Evolutionary conservation across 1,140 invertebrate species (phyloP).

Genomic region (roundworm (Caenorhabditis elegans)): WBcel235 BX284603.4:9868501-9869000

Average conservation of each 20-base stretch:
- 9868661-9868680: background rate
- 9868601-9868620: background rate
- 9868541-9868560: background rate
- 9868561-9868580: background rate
- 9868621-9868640: background rate
- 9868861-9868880: constrained; percentile 3
- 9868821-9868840: constrained; percentile 8
- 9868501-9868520: no score
- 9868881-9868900: background rate
- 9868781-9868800: constrained; percentile 7
- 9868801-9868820: constrained; percentile 17
- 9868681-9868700: background rate
- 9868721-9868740: background rate
- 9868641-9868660: background rate
- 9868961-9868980: background rate
- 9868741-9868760: background rate
- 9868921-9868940: no score
- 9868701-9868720: background rate
- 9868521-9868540: background rate
- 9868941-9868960: no score
- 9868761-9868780: constrained; percentile 6
- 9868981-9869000: constrained; percentile 29
- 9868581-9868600: background rate
- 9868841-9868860: constrained; percentile 15
- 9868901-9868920: no score